These are phyloP conservation scores for Megaceryle maxima DNA, from an alignment of 2,113 vertebrate species.

Conservation along the genomic window DNA sequence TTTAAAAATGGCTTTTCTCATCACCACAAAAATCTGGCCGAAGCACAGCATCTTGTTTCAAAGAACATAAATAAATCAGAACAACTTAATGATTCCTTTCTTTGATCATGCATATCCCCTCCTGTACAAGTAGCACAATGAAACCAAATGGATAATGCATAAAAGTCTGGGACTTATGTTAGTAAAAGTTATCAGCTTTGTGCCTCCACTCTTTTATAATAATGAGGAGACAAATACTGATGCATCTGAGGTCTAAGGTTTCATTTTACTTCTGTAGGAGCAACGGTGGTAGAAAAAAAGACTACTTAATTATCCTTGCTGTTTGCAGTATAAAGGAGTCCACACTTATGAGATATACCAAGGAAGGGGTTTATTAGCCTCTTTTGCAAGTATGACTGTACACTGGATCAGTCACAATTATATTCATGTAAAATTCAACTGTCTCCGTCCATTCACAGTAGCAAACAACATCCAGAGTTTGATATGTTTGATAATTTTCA, in stretches of 20 bases:
- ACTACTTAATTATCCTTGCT: background rate
- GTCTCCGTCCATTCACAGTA: background rate
- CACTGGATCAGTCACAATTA: background rate
- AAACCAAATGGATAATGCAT: background rate
- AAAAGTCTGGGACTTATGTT: background rate
- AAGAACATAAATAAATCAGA: conserved; percentile 55
- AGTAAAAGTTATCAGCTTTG: background rate
- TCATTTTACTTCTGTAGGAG: background rate
- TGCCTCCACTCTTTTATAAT: background rate
- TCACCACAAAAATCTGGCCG: background rate
- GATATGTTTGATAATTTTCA: background rate
- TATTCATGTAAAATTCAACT: background rate
- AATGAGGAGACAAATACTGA: background rate
- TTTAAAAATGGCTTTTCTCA: background rate
- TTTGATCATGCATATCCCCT: background rate
- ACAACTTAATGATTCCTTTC: conserved; percentile 5
- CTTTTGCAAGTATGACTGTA: background rate
- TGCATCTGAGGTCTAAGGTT: background rate
- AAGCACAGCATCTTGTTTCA: conserved; percentile 52
- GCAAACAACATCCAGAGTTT: background rate
- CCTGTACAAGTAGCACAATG: background rate
- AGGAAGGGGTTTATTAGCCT: background rate
- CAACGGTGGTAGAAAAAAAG: background rate
- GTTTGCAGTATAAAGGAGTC: background rate
- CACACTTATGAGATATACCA: background rate